phyloP scores from a whole-genome alignment of 2,797 vertebrate species.

The Podarcis lilfordi region DNA sequence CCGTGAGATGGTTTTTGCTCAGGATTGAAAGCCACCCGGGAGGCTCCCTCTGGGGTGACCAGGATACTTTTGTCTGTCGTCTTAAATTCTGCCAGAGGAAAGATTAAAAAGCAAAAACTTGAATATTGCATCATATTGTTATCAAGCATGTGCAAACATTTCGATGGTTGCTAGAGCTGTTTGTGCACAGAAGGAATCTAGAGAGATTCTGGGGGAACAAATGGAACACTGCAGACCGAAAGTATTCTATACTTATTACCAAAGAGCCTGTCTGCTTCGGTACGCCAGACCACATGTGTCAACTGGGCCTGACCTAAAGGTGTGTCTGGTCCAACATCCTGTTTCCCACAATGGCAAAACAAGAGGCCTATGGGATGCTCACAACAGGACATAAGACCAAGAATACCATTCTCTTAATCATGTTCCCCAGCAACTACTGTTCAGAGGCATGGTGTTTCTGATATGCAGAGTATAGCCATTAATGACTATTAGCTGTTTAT shows the following conservation, averaged over 20 bases:
- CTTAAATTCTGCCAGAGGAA: conserved; percentile 85
- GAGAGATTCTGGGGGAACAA: not conserved
- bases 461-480: not conserved
- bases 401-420: not conserved
- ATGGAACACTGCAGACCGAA: not conserved
- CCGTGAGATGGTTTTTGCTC: conserved; percentile 87
- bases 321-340: not conserved
- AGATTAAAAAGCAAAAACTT: conserved; percentile 9
- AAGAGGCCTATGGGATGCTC: not conserved
- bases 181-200: not conserved
- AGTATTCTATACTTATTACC: not conserved
- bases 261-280: not conserved
- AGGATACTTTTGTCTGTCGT: conserved; percentile 91
- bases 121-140: not conserved
- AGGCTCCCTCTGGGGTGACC: conserved; percentile 87
- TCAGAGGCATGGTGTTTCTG: not conserved
- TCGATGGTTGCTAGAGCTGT: not conserved
- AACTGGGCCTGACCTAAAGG: not conserved
- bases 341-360: not conserved
- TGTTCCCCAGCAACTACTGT: not conserved
- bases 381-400: not conserved
- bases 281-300: not conserved
- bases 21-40: conserved; percentile 93
- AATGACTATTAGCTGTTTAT: not conserved
- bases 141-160: not conserved